Percentiles rank a stretch among this genome's conserved stretches.
These are phyloP conservation scores for Dione juno DNA, from an alignment of 2,888 invertebrate genomes.

Conservation along the genomic window DNA sequence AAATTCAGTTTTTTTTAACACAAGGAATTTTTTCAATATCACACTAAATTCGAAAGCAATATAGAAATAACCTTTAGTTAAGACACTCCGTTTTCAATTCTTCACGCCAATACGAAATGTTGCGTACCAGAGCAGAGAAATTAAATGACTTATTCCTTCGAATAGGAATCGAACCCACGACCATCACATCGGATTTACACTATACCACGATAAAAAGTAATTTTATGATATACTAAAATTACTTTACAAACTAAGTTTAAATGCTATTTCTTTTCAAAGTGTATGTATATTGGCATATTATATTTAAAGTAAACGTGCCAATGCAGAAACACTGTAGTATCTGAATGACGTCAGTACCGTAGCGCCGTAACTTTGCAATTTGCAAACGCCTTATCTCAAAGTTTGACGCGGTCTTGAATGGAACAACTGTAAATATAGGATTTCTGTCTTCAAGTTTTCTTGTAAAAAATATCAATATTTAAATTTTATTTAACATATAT, in stretches of 20 bases:
- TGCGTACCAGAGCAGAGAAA: no score
- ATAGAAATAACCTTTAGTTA: no score
- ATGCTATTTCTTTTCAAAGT: not conserved
- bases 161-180: no score
- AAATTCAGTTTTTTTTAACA: no score
- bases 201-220: not conserved
- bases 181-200: no score
- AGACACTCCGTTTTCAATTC: no score
- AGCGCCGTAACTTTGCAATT: slow-evolving; percentile 19
- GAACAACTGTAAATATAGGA: slow-evolving; percentile 19
- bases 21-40: no score
- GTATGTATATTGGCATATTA: not conserved
- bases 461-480: not conserved
- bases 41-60: no score
- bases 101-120: no score
- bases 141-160: no score
- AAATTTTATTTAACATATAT: no score
- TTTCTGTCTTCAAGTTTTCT: slow-evolving; percentile 1
- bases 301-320: slow-evolving; percentile 11
- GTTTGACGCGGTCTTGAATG: slow-evolving; percentile 25
- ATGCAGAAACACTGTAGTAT: not conserved
- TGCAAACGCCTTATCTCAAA: slow-evolving; percentile 27
- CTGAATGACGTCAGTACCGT: slow-evolving; percentile 6
- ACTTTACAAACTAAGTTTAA: no score
- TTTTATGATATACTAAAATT: not conserved